Percentiles rank a stretch among this genome's conserved stretches.
Evolutionary conservation across 1,140 invertebrate species (phyloP).

Genomic region (Drosophila simulans): DNA sequence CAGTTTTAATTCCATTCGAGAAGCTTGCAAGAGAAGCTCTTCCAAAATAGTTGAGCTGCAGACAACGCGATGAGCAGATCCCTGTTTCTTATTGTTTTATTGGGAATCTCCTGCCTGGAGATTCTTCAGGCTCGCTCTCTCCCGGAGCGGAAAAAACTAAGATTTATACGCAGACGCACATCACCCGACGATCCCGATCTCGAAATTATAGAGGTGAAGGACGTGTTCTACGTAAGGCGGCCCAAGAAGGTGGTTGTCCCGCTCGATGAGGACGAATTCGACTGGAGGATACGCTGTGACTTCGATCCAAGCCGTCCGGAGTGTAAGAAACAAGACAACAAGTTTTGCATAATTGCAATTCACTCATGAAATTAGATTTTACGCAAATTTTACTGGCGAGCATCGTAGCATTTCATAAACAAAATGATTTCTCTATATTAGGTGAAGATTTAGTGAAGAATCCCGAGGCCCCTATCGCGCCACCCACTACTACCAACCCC

Average conservation of each 20-base stretch:
- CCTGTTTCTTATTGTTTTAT: slow-evolving; percentile 9
- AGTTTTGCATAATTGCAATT: too few species aligned
- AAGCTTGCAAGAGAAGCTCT: background rate
- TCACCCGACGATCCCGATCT: slow-evolving; percentile 21
- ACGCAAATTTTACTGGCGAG: too few species aligned
- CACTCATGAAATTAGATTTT: too few species aligned
- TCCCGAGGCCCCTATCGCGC: background rate
- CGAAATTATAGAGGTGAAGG: slow-evolving; percentile 48
- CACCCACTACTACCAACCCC: slow-evolving; percentile 1
- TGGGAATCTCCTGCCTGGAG: slow-evolving; percentile 9
- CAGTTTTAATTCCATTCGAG: background rate
- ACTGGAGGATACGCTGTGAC: slow-evolving; percentile 32
- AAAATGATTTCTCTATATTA: background rate
- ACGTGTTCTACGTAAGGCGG: slow-evolving; percentile 41
- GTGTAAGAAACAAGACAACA: slow-evolving; percentile 9
- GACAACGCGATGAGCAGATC: slow-evolving; percentile 39
- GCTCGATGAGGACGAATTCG: slow-evolving; percentile 22
- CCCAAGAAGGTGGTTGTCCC: slow-evolving; percentile 31
- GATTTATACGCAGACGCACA: slow-evolving; percentile 25
- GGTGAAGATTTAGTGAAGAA: background rate
- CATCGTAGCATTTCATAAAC: too few species aligned
- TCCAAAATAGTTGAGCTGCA: slow-evolving; percentile 11
- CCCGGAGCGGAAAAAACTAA: slow-evolving; percentile 19
- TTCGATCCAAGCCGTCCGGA: slow-evolving; percentile 15
- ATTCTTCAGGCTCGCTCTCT: slow-evolving; percentile 17